Evolutionary conservation across 2,113 vertebrate genomes (phyloP), one percentile per base, ranked within the genome.

Genomic region (Trichomycterus rosablanca): DNA sequence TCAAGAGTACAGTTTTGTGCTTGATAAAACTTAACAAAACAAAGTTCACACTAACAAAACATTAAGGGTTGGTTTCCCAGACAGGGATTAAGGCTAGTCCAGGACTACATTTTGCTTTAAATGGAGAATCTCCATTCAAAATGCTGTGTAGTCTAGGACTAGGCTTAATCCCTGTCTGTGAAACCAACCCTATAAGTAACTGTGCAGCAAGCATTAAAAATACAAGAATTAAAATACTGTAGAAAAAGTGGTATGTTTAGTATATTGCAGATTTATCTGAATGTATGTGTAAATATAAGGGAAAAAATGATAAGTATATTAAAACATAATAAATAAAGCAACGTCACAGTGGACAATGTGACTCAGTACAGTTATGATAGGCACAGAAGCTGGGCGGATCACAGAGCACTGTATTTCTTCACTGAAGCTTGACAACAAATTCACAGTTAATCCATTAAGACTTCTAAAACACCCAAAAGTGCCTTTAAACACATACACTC

Each of bases 301-400:
- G 34, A 52, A 48, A 42, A n/a, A 28, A 22, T 57, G 4, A 61
- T 55, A 68, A 68, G n/a, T 30, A 30, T 30, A 4, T 30, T 30
- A 73, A 80, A 40, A 59, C 65, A 70, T 24, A 71, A 71, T 81
- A 85, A 85, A 83, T 82, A 82, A 76, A 53, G 62, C 61, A 74
- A 59, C 67, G 26, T 63, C 72, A 77, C 75, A 71, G 77, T 58
- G 44, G 3, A 70, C 69, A 69, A 79, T 65, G 40, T 51, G 76
- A 80, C 75, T 84, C 84, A 85, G 86, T 82, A 79, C 66, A 72
- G 72, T 77, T 76, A 76, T 54, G 70, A 56, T 70, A 70, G 76
- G 70, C 73, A 68, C 74, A 76, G 59, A 65, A 76, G 68, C 67
- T 59, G 68, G 63, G 43, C 66, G 67, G 68, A 71, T 71, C 45